Evolutionary conservation across 2,797 vertebrate species (phyloP).

Genomic region (Sparidentex hasta): DNA sequence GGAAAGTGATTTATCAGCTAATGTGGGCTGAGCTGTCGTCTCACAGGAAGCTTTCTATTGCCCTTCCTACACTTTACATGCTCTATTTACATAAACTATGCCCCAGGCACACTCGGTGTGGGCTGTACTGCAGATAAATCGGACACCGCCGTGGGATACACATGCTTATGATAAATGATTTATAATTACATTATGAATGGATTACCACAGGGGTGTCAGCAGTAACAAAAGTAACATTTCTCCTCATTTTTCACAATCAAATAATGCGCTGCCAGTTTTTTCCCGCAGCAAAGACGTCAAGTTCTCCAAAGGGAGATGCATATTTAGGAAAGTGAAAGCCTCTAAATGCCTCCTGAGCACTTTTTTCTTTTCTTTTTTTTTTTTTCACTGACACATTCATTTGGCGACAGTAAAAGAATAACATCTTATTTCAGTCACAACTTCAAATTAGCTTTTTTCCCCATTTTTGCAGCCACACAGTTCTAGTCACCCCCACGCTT

Average conservation of each 20-base stretch:
- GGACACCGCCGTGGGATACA: slow-evolving; percentile 34
- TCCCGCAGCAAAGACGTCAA: slow-evolving; percentile 21
- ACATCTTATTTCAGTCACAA: slow-evolving; percentile 25
- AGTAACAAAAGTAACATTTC: slow-evolving; percentile 37
- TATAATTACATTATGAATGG: slow-evolving; percentile 57
- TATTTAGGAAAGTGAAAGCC: slow-evolving; percentile 23
- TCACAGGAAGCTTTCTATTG: slow-evolving; percentile 44
- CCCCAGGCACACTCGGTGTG: slow-evolving; percentile 51
- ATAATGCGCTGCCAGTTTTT: slow-evolving; percentile 30
- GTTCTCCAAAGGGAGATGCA: slow-evolving; percentile 22
- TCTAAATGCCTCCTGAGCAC: slow-evolving; percentile 23
- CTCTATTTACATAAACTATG: slow-evolving; percentile 68
- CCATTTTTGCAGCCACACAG: background rate
- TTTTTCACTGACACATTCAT: slow-evolving; percentile 22
- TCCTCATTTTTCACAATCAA: slow-evolving; percentile 58
- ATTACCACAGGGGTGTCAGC: slow-evolving; percentile 55
- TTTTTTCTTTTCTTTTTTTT: background rate
- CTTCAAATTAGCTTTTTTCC: slow-evolving; percentile 22
- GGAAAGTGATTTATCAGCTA: slow-evolving; percentile 54
- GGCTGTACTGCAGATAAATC: slow-evolving; percentile 45
- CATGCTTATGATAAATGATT: slow-evolving; percentile 64
- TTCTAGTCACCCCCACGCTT: too few relatives aligned
- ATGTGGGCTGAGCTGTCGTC: slow-evolving; percentile 34
- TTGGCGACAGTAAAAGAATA: slow-evolving; percentile 13
- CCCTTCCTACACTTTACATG: slow-evolving; percentile 53